Base-by-base conservation (phyloP, 2,888 invertebrate genomes). In the Suillia variegata region DNA sequence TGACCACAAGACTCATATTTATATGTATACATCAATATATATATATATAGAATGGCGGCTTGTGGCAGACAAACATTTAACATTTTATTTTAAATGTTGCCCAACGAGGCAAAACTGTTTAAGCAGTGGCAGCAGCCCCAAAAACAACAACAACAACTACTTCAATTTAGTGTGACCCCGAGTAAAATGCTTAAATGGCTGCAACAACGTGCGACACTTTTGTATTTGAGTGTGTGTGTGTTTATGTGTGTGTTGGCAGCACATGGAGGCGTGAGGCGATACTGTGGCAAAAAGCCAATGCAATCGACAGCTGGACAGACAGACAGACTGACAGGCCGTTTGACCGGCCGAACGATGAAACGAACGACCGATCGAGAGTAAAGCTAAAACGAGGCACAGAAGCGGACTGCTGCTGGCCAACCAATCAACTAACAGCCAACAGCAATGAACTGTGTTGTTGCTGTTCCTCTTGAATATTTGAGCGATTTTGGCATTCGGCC, bases 31-130 rank as follows among this genome's bases (percentile, higher is more conserved):
- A 10, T 26, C 26, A 26, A 26, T n/a, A n/a, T n/a, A n/a, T n/a
- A n/a, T n/a, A n/a, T n/a, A n/a, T n/a, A n/a, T n/a, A n/a, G n/a
- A n/a, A n/a, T n/a, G 38, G 6, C 38, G 38, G 10, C 52, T 38
- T 56, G 48, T 72, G 71, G 65, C 69, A 72, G 57, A 67, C 69
- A 70, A 67, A 68, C 75, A 73, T 72, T 74, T 70, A 70, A 66
- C 69, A 70, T 76, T 75, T 71, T 69, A 70, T 71, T 75, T 73
- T 70, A 73, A 72, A 74, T 70, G 73, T 70, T 77, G 65, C 49
- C 22, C 38, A 48, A 24, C 49, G 18, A 31, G 31, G 26, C 33
- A 15, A 51, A 51, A 51, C 15, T 18, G 18, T n/a, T 38, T 38
- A n/a, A n/a, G n/a, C n/a, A n/a, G n/a, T n/a, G 6, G 6, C 38